Evolutionary conservation across 2,797 vertebrate species (phyloP).

Genomic region (Netta rufina): DNA sequence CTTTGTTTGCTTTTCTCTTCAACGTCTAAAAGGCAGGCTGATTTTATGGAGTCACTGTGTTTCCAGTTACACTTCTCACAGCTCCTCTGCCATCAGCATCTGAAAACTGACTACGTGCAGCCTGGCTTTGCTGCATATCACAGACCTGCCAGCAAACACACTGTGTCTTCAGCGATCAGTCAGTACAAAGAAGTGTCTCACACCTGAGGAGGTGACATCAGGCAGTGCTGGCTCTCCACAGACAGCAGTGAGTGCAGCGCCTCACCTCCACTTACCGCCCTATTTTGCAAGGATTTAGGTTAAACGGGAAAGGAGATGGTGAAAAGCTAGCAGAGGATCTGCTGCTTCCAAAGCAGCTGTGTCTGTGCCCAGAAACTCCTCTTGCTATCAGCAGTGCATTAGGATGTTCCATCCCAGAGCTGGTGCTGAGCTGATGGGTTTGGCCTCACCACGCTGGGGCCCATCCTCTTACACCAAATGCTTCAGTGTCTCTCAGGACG

Average conservation of each 20-base stretch:
- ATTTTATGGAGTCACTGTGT: neutral
- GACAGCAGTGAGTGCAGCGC: neutral
- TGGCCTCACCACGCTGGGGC: neutral
- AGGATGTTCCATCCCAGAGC: neutral
- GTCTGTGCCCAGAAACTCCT: neutral
- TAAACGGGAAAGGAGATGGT: neutral
- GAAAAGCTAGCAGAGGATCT: neutral
- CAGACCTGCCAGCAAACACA: neutral
- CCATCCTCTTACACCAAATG: neutral
- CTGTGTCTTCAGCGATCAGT: neutral
- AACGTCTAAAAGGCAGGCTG: neutral
- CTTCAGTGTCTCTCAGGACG: neutral
- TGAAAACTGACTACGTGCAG: neutral
- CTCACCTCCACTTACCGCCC: neutral
- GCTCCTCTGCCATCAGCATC: neutral
- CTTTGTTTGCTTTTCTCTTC: neutral
- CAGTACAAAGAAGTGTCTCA: neutral
- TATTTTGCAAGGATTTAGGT: neutral
- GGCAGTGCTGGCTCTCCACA: neutral
- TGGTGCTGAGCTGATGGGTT: neutral
- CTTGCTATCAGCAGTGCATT: neutral
- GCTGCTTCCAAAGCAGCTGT: neutral
- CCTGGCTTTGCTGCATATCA: neutral
- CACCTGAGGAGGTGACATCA: neutral
- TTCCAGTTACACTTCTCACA: neutral